Percentiles rank a stretch among this genome's conserved stretches.
Evolutionary conservation across 2,797 vertebrate species (phyloP).

Genomic region (Sebastes hubbsi): DNA sequence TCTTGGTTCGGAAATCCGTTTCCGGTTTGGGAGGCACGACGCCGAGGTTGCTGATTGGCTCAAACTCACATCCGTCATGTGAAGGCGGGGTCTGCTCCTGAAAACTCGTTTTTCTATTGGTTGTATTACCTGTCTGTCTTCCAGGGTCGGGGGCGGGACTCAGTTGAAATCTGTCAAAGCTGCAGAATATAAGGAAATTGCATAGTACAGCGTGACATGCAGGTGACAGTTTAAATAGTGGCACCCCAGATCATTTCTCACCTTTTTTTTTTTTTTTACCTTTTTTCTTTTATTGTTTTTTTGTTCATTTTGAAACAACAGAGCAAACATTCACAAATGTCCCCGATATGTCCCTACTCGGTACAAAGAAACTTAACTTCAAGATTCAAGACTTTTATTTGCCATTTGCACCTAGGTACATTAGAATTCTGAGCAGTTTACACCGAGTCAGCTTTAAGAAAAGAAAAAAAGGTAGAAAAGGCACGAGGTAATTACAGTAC

Average conservation of each 20-base stretch:
- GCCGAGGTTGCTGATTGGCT: slow-evolving; percentile 61
- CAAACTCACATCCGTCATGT: slow-evolving; percentile 21
- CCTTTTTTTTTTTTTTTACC: too few relatives aligned
- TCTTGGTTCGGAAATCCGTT: slow-evolving; percentile 78
- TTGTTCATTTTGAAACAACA: too few relatives aligned
- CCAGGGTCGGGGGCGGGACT: slow-evolving; percentile 31
- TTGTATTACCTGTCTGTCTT: slow-evolving; percentile 29
- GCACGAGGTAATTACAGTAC: too few relatives aligned
- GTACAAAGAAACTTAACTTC: too few relatives aligned
- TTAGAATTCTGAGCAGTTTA: too few relatives aligned
- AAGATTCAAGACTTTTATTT: too few relatives aligned
- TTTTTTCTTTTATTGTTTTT: too few relatives aligned
- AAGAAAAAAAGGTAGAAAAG: too few relatives aligned
- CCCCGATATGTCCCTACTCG: too few relatives aligned
- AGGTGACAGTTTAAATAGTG: slow-evolving; percentile 38
- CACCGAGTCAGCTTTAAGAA: too few relatives aligned
- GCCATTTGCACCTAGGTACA: too few relatives aligned
- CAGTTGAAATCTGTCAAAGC: slow-evolving; percentile 64
- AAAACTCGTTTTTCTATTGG: slow-evolving; percentile 55
- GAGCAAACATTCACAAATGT: too few relatives aligned
- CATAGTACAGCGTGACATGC: slow-evolving; percentile 70
- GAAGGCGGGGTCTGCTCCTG: neutral
- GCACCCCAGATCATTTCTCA: neutral
- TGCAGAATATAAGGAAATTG: slow-evolving; percentile 80
- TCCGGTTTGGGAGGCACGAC: slow-evolving; percentile 48